phyloP scores from a whole-genome alignment of 2,797 vertebrate species.

The Mormyrus proboscirostris region DNA sequence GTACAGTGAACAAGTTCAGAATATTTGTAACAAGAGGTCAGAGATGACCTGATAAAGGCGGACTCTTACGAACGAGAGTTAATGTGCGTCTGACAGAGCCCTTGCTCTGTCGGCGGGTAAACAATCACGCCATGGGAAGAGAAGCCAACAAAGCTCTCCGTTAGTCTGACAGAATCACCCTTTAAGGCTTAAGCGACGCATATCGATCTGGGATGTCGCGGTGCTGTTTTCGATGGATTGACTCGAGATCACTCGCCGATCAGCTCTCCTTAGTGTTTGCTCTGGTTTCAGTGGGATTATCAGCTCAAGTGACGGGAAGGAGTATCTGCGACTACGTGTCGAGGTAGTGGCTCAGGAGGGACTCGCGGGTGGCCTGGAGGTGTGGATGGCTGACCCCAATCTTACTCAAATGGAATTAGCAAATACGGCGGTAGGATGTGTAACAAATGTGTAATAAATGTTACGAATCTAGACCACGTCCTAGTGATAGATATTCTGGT shows the following conservation, averaged over 20 bases:
- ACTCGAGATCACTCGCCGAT: neutral
- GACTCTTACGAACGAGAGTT: neutral
- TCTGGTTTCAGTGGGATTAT: constrained; percentile 6
- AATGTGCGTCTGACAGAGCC: neutral
- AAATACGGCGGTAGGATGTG: neutral
- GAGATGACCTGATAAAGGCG: neutral
- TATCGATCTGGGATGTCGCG: neutral
- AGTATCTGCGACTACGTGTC: neutral
- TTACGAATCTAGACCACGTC: neutral
- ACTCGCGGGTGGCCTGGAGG: too few relatives aligned
- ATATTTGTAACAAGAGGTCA: neutral
- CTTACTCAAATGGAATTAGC: neutral
- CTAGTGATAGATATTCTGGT: neutral
- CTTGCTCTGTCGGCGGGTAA: neutral
- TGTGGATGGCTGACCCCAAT: neutral
- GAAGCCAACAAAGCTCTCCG: neutral
- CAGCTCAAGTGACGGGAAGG: neutral
- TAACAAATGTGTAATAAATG: neutral
- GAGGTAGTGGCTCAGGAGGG: neutral
- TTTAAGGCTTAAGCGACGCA: neutral
- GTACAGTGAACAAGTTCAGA: neutral
- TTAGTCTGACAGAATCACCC: constrained; percentile 2
- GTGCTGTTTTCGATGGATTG: neutral
- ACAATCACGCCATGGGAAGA: neutral
- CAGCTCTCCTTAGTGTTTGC: neutral